Evolutionary conservation across 2,888 invertebrate genomes (phyloP).

Genomic region (Mesoligia furuncula): DNA sequence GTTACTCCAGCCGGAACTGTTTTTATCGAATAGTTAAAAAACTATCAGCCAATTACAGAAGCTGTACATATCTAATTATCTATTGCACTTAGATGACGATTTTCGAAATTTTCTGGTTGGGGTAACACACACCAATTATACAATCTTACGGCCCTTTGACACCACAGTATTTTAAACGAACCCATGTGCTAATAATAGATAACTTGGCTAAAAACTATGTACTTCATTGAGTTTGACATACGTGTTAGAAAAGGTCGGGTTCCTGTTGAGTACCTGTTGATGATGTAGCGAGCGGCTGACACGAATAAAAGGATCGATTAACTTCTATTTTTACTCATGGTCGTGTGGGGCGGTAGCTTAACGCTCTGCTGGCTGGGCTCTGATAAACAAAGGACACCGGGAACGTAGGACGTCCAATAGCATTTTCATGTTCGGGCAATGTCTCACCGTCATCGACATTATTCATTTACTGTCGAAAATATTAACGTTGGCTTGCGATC

Average conservation of each 20-base stretch:
- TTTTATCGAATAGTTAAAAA: too few species aligned
- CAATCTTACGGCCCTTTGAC: conserved; percentile 31
- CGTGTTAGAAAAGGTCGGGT: conserved; percentile 66
- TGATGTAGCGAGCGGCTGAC: conserved; percentile 83
- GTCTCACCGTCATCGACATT: conserved; percentile 52
- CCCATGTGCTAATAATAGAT: conserved; percentile 46
- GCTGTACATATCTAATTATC: too few species aligned
- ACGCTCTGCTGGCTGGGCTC: conserved; percentile 74
- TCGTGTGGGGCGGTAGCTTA: conserved; percentile 74
- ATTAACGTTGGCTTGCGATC: conserved; percentile 3
- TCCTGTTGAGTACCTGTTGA: conserved; percentile 67
- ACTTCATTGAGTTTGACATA: conserved; percentile 65
- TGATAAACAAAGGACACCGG: conserved; percentile 76
- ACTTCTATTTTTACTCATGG: conserved; percentile 88
- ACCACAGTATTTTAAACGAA: conserved; percentile 19
- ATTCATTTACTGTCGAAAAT: conserved; percentile 19
- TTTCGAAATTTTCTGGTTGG: too few species aligned
- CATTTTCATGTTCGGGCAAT: conserved; percentile 72
- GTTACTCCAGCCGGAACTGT: too few species aligned
- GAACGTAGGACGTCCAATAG: conserved; percentile 72
- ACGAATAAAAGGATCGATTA: conserved; percentile 89
- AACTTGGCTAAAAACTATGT: conserved; percentile 49
- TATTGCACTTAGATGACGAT: too few species aligned
- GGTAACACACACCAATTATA: too few species aligned
- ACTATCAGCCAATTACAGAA: too few species aligned